Percentiles rank a stretch among this genome's conserved stretches.
phyloP scores from a whole-genome alignment of 2,797 vertebrate genomes.

The Leuciscus waleckii region DNA sequence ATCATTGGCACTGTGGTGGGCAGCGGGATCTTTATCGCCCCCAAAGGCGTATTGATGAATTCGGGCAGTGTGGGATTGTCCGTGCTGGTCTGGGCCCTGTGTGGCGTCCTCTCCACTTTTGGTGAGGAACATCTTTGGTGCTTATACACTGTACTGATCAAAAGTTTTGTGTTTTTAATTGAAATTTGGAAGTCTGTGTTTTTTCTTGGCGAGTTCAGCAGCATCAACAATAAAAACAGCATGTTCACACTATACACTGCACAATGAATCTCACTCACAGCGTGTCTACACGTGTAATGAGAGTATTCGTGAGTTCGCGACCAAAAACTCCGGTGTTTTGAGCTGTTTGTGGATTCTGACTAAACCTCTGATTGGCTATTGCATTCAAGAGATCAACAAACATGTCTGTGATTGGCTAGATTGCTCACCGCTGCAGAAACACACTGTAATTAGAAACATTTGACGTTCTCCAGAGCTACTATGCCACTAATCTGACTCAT shows the following conservation, averaged over 20 bases:
- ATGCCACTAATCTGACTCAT: too few relatives aligned
- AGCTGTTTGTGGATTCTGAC: too few relatives aligned
- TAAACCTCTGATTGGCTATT: neutral
- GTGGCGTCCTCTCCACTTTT: slow-evolving; percentile 83
- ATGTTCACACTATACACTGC: neutral
- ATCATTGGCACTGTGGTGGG: slow-evolving; percentile 87
- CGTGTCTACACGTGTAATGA: too few relatives aligned
- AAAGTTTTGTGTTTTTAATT: neutral
- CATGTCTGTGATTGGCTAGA: neutral
- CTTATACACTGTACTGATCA: neutral
- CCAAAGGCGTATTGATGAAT: slow-evolving; percentile 87
- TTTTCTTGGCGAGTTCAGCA: too few relatives aligned
- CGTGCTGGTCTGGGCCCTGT: slow-evolving; percentile 83
- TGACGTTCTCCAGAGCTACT: neutral
- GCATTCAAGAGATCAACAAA: neutral
- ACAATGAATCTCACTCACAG: neutral
- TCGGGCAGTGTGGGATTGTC: slow-evolving; percentile 86
- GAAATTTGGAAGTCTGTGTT: too few relatives aligned
- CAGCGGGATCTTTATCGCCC: slow-evolving; percentile 91
- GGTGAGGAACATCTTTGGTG: slow-evolving; percentile 73
- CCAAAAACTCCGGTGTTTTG: neutral
- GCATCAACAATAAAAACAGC: too few relatives aligned
- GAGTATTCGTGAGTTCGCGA: neutral
- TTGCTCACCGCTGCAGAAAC: neutral
- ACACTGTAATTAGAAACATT: neutral